phyloP scores from a whole-genome alignment of 2,888 invertebrate genomes.

The Philhelius pedissequus region DNA sequence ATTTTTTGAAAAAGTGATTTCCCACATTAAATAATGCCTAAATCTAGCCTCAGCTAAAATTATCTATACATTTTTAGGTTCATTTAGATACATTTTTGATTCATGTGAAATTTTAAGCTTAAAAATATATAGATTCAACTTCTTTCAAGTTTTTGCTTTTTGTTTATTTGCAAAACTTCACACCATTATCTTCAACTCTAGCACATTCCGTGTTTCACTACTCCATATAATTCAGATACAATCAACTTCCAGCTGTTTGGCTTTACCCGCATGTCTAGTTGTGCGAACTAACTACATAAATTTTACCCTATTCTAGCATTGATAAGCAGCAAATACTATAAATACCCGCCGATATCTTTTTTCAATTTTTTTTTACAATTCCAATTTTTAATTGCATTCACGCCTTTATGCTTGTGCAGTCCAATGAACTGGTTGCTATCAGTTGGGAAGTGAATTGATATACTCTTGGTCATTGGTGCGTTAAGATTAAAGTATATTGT shows the following conservation, averaged over 20 bases:
- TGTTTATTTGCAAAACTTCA: background rate
- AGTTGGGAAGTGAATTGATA: conserved; percentile 41
- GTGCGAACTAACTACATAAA: background rate
- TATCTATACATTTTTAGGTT: too few relatives aligned
- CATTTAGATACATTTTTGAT: too few relatives aligned
- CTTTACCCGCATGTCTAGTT: background rate
- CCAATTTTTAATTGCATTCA: conserved; percentile 31
- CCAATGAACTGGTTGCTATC: conserved; percentile 50
- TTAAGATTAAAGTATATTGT: conserved; percentile 28
- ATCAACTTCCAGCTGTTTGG: background rate
- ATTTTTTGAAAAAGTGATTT: too few relatives aligned
- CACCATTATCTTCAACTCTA: background rate
- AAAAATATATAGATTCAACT: background rate
- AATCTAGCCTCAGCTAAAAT: too few relatives aligned
- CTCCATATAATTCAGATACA: background rate
- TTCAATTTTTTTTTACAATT: conserved; percentile 3
- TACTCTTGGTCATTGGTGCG: conserved; percentile 44
- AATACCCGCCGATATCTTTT: conserved; percentile 9
- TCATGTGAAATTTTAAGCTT: too few relatives aligned
- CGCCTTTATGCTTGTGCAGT: conserved; percentile 22
- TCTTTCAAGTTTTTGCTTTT: background rate
- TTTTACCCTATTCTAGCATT: background rate
- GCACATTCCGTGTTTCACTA: background rate
- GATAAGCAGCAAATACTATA: conserved; percentile 7
- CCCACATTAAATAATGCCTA: too few relatives aligned